These are phyloP conservation scores for Tuta absoluta DNA, from an alignment of 2,888 invertebrate genomes.

Conservation along the genomic window DNA sequence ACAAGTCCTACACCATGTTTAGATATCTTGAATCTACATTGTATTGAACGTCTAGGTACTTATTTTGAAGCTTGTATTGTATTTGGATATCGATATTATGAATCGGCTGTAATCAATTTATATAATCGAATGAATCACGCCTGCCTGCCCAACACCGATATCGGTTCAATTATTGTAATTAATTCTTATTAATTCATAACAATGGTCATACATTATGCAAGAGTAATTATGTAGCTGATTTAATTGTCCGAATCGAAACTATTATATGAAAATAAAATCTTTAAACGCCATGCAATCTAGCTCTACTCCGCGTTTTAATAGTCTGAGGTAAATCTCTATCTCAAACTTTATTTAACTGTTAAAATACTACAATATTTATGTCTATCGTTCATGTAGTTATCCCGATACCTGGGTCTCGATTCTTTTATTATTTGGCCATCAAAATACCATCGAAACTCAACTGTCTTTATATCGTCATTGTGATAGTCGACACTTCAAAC, in stretches of 20 bases:
- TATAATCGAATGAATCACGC: constrained; percentile 40
- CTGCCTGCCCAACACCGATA: constrained; percentile 42
- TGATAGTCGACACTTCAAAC: too few relatives aligned
- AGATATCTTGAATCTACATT: background rate
- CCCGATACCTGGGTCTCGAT: too few relatives aligned
- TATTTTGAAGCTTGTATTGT: background rate
- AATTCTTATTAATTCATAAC: constrained; percentile 33
- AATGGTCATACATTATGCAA: constrained; percentile 19
- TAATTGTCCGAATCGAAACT: background rate
- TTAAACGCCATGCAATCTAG: too few relatives aligned
- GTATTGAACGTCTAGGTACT: background rate
- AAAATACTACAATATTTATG: too few relatives aligned
- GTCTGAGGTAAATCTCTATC: too few relatives aligned
- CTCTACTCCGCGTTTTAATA: too few relatives aligned
- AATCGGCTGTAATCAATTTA: constrained; percentile 5
- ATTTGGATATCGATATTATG: constrained; percentile 11
- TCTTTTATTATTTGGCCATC: too few relatives aligned
- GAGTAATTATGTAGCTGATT: constrained; percentile 21
- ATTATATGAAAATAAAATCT: background rate
- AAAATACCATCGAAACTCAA: too few relatives aligned
- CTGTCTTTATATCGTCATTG: too few relatives aligned
- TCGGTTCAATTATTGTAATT: constrained; percentile 52
- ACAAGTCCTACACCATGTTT: background rate
- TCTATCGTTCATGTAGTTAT: too few relatives aligned
- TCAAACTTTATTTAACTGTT: too few relatives aligned